These are phyloP conservation scores for Hemichromis elongatus DNA, from an alignment of 2,113 vertebrate species.

Conservation along the genomic window DNA sequence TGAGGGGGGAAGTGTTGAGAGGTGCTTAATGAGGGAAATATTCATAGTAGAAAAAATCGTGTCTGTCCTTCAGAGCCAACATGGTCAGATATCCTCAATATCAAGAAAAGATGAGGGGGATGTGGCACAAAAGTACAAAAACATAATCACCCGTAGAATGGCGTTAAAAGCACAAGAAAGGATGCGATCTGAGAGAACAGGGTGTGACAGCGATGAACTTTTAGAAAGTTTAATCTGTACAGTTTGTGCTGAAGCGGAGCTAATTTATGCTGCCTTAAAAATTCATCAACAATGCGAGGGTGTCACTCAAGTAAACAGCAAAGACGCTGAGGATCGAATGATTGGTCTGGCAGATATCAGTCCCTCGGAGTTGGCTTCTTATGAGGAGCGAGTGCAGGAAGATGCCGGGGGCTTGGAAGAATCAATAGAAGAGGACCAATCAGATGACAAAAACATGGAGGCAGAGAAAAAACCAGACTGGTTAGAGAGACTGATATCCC, in stretches of 20 bases:
- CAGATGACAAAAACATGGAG: conserved; percentile 26
- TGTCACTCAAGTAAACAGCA: conserved; percentile 63
- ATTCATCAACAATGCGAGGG: conserved; percentile 72
- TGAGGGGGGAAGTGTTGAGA: conserved; percentile 65
- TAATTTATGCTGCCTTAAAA: conserved; percentile 78
- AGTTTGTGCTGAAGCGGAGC: conserved; percentile 80
- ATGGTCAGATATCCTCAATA: conserved; percentile 22
- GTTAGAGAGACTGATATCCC: conserved; percentile 76
- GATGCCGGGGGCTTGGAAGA: background rate
- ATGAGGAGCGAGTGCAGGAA: conserved; percentile 43
- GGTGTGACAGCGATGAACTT: background rate
- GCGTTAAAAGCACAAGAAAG: conserved; percentile 64
- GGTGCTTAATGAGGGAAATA: conserved; percentile 76
- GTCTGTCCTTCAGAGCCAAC: conserved; percentile 72
- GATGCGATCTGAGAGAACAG: background rate
- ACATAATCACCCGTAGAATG: conserved; percentile 72
- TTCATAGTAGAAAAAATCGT: conserved; percentile 77
- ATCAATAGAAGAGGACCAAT: background rate
- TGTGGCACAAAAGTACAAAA: conserved; percentile 50
- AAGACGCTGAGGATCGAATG: conserved; percentile 47
- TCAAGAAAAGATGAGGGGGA: conserved; percentile 32
- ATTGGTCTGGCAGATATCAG: conserved; percentile 56
- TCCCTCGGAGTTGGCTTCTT: conserved; percentile 46
- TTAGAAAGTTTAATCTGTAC: conserved; percentile 28
- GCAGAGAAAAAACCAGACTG: conserved; percentile 53